phyloP scores from a whole-genome alignment of 2,113 vertebrate species.

The Galemys pyrenaicus region DNA sequence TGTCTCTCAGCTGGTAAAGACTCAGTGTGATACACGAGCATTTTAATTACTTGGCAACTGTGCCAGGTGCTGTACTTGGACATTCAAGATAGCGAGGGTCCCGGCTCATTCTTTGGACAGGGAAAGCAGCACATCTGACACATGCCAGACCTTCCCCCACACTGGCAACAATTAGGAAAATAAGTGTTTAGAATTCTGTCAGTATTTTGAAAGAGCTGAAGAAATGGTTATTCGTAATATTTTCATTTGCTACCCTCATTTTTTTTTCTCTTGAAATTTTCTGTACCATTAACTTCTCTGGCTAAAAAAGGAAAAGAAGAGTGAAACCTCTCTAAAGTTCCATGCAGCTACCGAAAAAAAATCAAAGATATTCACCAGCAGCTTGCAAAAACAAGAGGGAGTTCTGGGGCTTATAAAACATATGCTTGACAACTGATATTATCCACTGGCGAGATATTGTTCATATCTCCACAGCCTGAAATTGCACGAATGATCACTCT shows the following conservation, averaged over 20 bases:
- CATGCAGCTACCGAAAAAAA: conserved; percentile 74
- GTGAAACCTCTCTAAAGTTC: conserved; percentile 67
- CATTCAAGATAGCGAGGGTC: not conserved
- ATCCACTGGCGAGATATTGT: conserved; percentile 83
- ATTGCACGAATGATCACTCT: conserved; percentile 53
- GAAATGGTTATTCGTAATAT: conserved; percentile 69
- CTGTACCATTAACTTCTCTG: conserved; percentile 74
- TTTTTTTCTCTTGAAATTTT: conserved; percentile 74
- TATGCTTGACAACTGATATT: conserved; percentile 81
- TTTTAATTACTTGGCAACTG: not conserved
- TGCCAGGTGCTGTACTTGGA: not conserved
- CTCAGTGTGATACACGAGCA: not conserved
- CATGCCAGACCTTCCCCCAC: conserved; percentile 1
- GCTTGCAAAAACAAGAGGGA: conserved; percentile 80
- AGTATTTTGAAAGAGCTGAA: not conserved
- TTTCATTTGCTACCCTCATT: conserved; percentile 64
- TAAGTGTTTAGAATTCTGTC: not conserved
- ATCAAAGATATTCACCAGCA: conserved; percentile 78
- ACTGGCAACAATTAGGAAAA: not conserved
- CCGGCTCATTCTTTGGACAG: not conserved
- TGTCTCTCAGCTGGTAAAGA: not conserved
- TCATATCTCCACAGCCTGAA: conserved; percentile 76
- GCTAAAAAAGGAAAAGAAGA: conserved; percentile 49
- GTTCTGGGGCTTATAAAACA: conserved; percentile 83
- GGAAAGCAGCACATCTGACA: conserved; percentile 38